Base-by-base conservation (phyloP, 2,113 vertebrate species). In the Nyctibius bracteatus region DNA sequence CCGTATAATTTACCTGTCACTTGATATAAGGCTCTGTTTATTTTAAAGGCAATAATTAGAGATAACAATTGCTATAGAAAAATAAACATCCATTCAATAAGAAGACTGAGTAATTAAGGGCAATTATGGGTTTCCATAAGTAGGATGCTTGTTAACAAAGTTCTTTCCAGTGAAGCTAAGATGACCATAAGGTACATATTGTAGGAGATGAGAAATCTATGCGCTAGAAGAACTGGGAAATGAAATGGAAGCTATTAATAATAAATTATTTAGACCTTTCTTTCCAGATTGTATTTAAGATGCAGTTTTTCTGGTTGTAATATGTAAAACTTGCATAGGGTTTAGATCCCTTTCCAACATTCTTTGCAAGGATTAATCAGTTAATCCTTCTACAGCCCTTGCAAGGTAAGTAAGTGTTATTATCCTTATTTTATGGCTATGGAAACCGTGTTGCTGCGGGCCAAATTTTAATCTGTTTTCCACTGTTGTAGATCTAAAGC, bases 31-130 rank as follows among this genome's bases (percentile, higher is more conserved):
- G 63, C 54, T 62, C 74, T 95, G 73, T 93, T 95, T 97, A 77
- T 91, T 95, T 95, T 86, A 74, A 96, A 96, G n/a, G n/a, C 59
- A 91, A 22, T 97, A 96, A 98, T 98, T 98, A 97, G 94, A 96
- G 88, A 87, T 92, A 95, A 95, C 92, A 96, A 80, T 94, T 89
- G 28, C 96, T 95, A 85, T 91, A 94, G 96, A 95, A 95, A 97
- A 98, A 97, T 95, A 92, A 98, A 96, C 88, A 94, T 71, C 84
- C 82, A 43, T 54, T 95, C 46, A 81, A 30, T 54, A 17, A 85
- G 92, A 89, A 88, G 79, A 86, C 71, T 57, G 92, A 93, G 70
- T 86, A 88, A 96, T 96, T 92, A 92, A 90, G 81, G 67, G 67
- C n/a, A 80, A 94, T 61, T 68, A 80, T 11, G 89, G 88, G 75